Conservation (phyloP, 92 coral and sea anemone species). For the Zoanthus gigantus region DNA sequence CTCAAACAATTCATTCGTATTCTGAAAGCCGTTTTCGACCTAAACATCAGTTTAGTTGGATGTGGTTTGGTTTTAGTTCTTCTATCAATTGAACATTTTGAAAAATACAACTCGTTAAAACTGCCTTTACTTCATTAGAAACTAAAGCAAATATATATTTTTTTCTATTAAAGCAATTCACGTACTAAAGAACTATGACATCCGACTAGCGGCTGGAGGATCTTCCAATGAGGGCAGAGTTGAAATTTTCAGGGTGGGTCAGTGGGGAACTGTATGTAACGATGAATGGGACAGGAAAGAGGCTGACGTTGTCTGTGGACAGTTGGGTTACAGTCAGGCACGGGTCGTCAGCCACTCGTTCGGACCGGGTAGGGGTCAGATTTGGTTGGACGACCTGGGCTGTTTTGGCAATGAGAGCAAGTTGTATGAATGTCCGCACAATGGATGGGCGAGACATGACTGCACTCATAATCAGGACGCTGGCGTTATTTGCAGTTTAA, state of each 20-base stretch:
- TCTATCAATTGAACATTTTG: no score
- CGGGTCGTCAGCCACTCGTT: constrained; percentile 7
- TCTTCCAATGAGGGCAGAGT: constrained; percentile 71
- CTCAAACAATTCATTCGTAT: no score
- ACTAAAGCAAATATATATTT: background rate
- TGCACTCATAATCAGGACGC: constrained; percentile 78
- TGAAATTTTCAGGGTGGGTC: constrained; percentile 86
- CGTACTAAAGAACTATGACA: constrained; percentile 78
- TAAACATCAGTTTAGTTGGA: no score
- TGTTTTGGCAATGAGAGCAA: constrained; percentile 83
- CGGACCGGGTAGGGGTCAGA: constrained; percentile 80
- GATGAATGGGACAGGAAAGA: constrained; percentile 79
- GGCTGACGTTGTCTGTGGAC: constrained; percentile 79
- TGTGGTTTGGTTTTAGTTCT: no score
- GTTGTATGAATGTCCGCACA: constrained; percentile 72
- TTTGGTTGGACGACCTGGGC: constrained; percentile 80
- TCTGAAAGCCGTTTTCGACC: no score
- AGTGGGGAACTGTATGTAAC: constrained; percentile 86
- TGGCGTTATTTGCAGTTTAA: constrained; percentile 59
- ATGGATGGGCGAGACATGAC: constrained; percentile 87
- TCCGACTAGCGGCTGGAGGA: constrained; percentile 73
- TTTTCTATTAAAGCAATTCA: constrained; percentile 63
- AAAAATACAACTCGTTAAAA: background rate
- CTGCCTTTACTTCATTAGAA: background rate
- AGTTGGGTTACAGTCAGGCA: constrained; percentile 69